phyloP scores from a whole-genome alignment of 2,888 invertebrate species.

The Conistra vaccinii region DNA sequence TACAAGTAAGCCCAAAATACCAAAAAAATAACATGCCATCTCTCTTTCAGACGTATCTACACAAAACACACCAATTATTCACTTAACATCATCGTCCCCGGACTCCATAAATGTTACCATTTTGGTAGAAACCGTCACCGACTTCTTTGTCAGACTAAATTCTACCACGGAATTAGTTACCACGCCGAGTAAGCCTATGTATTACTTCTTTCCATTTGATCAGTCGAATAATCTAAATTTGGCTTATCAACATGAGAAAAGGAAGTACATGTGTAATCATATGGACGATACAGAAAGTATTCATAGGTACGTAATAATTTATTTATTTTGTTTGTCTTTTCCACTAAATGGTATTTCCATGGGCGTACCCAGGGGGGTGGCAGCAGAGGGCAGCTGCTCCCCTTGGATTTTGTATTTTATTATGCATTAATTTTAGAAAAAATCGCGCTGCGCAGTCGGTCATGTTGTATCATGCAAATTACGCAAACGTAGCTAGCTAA shows the following conservation, averaged over 20 bases:
- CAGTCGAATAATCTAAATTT: conserved; percentile 79
- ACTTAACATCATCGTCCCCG: conserved; percentile 92
- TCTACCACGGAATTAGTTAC: conserved; percentile 83
- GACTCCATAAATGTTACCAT: conserved; percentile 91
- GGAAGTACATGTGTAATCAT: conserved; percentile 91
- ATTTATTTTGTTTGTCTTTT: neutral
- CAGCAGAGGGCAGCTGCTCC: no score
- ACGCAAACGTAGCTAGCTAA: no score
- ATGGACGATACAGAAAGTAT: conserved; percentile 70
- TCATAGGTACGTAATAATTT: conserved; percentile 30
- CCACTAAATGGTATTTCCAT: neutral
- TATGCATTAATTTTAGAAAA: no score
- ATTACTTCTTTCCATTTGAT: conserved; percentile 90
- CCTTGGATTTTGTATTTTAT: no score
- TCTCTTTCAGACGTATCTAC: conserved; percentile 80
- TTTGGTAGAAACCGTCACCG: conserved; percentile 89
- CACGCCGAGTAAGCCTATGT: conserved; percentile 88
- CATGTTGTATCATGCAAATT: no score
- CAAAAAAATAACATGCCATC: neutral
- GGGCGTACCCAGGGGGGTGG: no score
- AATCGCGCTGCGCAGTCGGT: no score
- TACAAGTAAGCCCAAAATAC: neutral
- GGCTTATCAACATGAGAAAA: conserved; percentile 74
- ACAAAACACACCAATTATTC: conserved; percentile 91
- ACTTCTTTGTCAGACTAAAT: conserved; percentile 91